phyloP scores from a whole-genome alignment of 2,797 vertebrate genomes.

The Danio tinwini region DNA sequence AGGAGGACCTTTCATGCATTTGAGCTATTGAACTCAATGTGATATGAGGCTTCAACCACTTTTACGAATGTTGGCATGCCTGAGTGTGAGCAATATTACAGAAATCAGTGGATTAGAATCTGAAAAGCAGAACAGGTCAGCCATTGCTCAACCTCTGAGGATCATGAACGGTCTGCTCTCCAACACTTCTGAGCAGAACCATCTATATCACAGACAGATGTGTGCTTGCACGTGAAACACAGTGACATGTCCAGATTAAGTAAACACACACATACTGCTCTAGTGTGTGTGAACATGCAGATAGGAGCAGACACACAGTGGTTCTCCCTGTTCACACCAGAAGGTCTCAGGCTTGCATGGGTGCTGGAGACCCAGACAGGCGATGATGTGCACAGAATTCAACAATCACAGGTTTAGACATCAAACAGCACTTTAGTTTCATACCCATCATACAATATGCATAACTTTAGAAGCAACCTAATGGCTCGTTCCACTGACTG shows the following conservation, averaged over 20 bases:
- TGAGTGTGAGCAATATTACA: neutral
- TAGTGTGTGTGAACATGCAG: slow-evolving; percentile 27
- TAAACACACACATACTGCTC: neutral
- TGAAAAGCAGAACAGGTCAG: slow-evolving; percentile 29
- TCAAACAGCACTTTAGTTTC: slow-evolving; percentile 12
- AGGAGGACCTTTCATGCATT: no score
- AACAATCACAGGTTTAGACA: neutral
- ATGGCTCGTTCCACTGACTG: no score
- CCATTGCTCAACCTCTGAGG: slow-evolving; percentile 61
- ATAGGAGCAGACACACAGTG: slow-evolving; percentile 9
- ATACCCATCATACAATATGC: slow-evolving; percentile 33
- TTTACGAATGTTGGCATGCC: neutral
- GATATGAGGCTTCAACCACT: no score
- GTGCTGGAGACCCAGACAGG: slow-evolving; percentile 10
- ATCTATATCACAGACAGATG: slow-evolving; percentile 37
- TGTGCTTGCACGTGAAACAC: slow-evolving; percentile 21
- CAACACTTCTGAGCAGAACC: slow-evolving; percentile 47
- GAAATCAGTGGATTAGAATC: neutral
- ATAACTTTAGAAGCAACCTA: neutral
- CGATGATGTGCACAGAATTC: slow-evolving; percentile 3
- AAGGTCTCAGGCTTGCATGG: slow-evolving; percentile 20
- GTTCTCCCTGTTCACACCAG: slow-evolving; percentile 15
- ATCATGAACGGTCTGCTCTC: slow-evolving; percentile 37
- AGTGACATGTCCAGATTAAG: slow-evolving; percentile 17
- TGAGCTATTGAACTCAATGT: no score